phyloP scores from a whole-genome alignment of 2,113 vertebrate genomes.

The Podarcis cretensis region DNA sequence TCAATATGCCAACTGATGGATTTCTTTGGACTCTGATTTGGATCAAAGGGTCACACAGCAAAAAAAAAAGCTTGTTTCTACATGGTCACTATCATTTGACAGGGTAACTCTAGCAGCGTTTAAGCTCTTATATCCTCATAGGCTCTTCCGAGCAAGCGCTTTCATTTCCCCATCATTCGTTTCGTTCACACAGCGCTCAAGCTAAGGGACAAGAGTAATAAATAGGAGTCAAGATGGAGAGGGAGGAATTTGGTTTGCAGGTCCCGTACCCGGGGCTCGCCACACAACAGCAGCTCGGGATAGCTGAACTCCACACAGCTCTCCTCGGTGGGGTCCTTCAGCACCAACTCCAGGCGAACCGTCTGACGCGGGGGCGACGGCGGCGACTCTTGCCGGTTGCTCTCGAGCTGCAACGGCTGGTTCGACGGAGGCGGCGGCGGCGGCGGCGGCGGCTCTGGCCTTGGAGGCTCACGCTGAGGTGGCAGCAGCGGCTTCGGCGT shows the following conservation, averaged over 20 bases:
- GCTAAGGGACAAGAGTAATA: neutral
- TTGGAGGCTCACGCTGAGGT: slow-evolving; percentile 66
- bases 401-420: slow-evolving; percentile 46
- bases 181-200: neutral
- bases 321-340: slow-evolving; percentile 91
- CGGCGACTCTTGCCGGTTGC: slow-evolving; percentile 65
- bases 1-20: neutral
- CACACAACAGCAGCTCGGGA: slow-evolving; percentile 87
- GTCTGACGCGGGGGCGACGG: slow-evolving; percentile 78
- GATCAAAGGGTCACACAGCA: neutral
- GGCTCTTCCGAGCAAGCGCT: neutral
- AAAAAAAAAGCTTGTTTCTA: neutral
- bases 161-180: neutral
- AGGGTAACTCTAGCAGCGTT: neutral
- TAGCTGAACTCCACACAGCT: slow-evolving; percentile 95
- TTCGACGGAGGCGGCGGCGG: slow-evolving; percentile 37
- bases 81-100: neutral
- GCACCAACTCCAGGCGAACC: slow-evolving; percentile 88
- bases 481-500: slow-evolving; percentile 41
- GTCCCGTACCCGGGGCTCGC: slow-evolving; percentile 76
- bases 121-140: neutral
- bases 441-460: slow-evolving; percentile 66
- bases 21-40: neutral
- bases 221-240: neutral
- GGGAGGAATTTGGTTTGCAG: neutral